A percentile compares a stretch with the other conserved stretches of the same genome.
phyloP scores from a whole-genome alignment of 1,140 invertebrate species.

The Drosophila sturtevanti region DNA sequence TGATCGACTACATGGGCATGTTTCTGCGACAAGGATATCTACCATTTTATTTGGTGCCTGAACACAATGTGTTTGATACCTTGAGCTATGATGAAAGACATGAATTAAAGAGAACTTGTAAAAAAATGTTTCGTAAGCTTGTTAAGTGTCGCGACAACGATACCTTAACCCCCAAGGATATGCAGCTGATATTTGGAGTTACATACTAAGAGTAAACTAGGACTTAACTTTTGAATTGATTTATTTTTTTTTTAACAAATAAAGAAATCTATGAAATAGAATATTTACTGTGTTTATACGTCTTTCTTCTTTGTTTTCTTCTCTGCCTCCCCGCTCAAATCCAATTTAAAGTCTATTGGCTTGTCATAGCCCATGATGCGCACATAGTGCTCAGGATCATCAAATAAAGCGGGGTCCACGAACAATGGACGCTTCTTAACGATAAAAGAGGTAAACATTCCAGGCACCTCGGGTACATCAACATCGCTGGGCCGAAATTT shows the following conservation, averaged over 20 bases:
- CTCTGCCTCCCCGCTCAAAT: slow-evolving; percentile 20
- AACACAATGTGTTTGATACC: slow-evolving; percentile 28
- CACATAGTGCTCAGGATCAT: slow-evolving; percentile 88
- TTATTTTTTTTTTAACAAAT: neutral
- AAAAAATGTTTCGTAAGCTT: neutral
- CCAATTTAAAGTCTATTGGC: slow-evolving; percentile 91
- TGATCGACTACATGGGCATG: neutral
- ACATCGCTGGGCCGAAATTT: slow-evolving; percentile 91
- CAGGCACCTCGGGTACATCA: slow-evolving; percentile 88
- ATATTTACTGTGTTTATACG: neutral
- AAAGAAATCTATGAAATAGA: neutral
- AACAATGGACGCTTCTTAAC: slow-evolving; percentile 89
- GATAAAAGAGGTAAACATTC: slow-evolving; percentile 91
- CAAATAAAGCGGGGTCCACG: slow-evolving; percentile 88
- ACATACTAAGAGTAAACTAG: neutral
- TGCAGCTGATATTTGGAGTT: slow-evolving; percentile 14
- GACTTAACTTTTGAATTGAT: neutral
- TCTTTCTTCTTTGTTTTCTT: slow-evolving; percentile 45
- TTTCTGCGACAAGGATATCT: slow-evolving; percentile 16
- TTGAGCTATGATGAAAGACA: neutral
- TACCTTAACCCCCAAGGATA: slow-evolving; percentile 14
- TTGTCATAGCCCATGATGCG: slow-evolving; percentile 96
- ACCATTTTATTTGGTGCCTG: slow-evolving; percentile 44
- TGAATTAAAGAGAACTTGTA: neutral
- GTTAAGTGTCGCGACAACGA: slow-evolving; percentile 15